phyloP scores from a whole-genome alignment of 2,113 vertebrate species.

The Alectura lathami region DNA sequence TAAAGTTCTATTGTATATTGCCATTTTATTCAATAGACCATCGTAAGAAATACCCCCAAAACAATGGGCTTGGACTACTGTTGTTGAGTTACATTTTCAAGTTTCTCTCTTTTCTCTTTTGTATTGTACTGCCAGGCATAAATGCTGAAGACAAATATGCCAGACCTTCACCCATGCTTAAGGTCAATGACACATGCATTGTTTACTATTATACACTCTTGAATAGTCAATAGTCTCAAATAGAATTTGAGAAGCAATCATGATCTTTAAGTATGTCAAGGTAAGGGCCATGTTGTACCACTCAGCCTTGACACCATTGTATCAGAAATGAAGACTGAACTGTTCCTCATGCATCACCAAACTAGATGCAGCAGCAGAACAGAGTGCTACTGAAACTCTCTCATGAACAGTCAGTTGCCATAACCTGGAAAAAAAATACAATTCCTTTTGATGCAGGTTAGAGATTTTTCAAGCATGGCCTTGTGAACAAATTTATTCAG shows the following conservation, averaged over 20 bases:
- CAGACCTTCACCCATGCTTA: not conserved
- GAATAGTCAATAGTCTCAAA: not conserved
- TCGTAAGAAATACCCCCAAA: not conserved
- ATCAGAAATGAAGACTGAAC: not conserved
- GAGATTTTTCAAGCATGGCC: not conserved
- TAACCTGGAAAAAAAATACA: not conserved
- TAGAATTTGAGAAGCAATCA: not conserved
- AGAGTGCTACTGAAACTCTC: not conserved
- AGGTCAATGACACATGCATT: not conserved
- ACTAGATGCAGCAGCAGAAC: not conserved
- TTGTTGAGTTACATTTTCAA: not conserved
- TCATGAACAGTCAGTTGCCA: not conserved
- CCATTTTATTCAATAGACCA: not conserved
- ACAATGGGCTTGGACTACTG: not conserved
- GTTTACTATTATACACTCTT: not conserved
- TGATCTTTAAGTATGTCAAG: not conserved
- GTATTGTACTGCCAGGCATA: not conserved
- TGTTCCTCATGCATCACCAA: not conserved
- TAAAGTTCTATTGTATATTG: not conserved
- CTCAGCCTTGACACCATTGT: not conserved
- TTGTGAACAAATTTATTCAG: conserved; percentile 1
- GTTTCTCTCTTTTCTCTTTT: not conserved
- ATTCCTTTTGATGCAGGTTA: not conserved
- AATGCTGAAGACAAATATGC: not conserved
- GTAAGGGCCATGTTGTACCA: not conserved